These are phyloP conservation scores for Monochamus alternatus DNA, from an alignment of 2,888 invertebrate species.

Conservation along the genomic window DNA sequence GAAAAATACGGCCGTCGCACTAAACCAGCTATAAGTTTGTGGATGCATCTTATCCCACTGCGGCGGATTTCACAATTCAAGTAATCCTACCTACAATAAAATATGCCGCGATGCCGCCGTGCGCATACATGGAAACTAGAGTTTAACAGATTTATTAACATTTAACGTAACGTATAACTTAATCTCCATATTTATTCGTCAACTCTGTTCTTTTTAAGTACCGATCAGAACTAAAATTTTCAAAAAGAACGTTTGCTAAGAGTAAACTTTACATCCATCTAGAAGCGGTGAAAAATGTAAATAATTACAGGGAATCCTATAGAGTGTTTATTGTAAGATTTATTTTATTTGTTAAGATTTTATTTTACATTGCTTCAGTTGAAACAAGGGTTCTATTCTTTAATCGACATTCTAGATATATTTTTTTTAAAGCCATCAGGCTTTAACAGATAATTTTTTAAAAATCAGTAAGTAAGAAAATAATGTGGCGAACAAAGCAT, in stretches of 20 bases:
- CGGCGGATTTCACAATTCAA: background rate
- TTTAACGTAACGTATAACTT: slow-evolving; percentile 16
- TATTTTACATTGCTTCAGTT: too few relatives aligned
- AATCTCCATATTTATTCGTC: slow-evolving; percentile 13
- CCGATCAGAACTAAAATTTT: background rate
- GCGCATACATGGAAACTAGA: background rate
- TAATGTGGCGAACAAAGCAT: too few relatives aligned
- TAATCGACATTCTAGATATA: too few relatives aligned
- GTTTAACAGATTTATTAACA: slow-evolving; percentile 21
- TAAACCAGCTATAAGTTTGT: background rate
- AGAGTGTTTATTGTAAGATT: background rate
- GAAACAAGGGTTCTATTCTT: too few relatives aligned
- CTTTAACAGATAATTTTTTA: too few relatives aligned
- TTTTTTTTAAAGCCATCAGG: too few relatives aligned
- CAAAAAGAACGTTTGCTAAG: slow-evolving; percentile 2
- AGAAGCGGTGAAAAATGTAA: background rate
- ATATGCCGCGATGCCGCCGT: slow-evolving; percentile 10
- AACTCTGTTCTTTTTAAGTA: background rate
- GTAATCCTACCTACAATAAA: slow-evolving; percentile 22
- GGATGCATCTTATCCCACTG: background rate
- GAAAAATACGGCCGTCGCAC: too few relatives aligned
- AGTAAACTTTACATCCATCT: background rate
- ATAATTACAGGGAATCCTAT: background rate
- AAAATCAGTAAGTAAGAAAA: too few relatives aligned
- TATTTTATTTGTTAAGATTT: too few relatives aligned